These are phyloP conservation scores for Silurus lanzhouensis DNA, from an alignment of 2,797 vertebrate species.

Conservation along the genomic window DNA sequence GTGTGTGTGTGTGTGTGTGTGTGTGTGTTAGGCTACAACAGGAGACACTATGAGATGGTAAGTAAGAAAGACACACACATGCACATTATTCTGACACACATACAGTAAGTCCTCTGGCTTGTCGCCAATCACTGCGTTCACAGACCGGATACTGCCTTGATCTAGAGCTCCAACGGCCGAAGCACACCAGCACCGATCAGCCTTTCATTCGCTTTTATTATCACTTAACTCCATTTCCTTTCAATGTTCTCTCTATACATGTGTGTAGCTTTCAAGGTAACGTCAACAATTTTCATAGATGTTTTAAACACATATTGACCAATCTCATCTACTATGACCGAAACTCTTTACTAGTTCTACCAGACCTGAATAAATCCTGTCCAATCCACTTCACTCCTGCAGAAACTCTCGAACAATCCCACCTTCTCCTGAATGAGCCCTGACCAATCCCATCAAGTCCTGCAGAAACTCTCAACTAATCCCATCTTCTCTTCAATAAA, in stretches of 20 bases:
- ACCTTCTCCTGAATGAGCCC: too few relatives aligned
- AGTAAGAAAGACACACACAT: background rate
- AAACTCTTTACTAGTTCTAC: too few relatives aligned
- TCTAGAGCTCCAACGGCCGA: conserved; percentile 20
- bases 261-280: background rate
- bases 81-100: conserved; percentile 4
- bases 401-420: too few relatives aligned
- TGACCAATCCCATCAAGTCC: too few relatives aligned
- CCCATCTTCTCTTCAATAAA: too few relatives aligned
- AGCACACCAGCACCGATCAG: conserved; percentile 15
- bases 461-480: too few relatives aligned
- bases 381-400: too few relatives aligned
- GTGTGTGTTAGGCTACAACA: background rate
- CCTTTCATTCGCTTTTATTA: background rate
- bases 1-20: background rate
- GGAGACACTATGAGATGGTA: background rate
- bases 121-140: conserved; percentile 35
- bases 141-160: conserved; percentile 18
- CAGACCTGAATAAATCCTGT: too few relatives aligned
- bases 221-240: background rate
- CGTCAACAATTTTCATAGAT: background rate
- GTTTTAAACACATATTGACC: background rate
- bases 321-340: too few relatives aligned
- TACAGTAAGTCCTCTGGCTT: conserved; percentile 25
- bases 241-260: conserved; percentile 9